Evolutionary conservation across 2,888 invertebrate genomes (phyloP), one percentile per base, ranked within the genome.

Genomic region (Drosophila meridiana): DNA sequence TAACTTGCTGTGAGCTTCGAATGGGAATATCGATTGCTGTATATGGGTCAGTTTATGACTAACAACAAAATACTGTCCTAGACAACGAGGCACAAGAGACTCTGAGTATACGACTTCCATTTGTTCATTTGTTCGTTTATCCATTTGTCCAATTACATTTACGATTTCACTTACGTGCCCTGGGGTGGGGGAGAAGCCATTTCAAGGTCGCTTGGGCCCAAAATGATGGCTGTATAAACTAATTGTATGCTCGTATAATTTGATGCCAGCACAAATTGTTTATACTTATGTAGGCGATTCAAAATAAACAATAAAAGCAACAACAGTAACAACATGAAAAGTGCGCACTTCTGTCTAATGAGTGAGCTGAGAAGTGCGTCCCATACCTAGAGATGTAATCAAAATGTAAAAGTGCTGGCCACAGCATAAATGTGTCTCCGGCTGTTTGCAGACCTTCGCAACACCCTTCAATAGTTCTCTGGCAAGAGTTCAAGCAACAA

Each of bases 401-500:
- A 47, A 59, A n/a, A 14, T 8, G 50, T 45, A 52, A 32, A 45
- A 5, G 38, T 4, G 38, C 52, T 63, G 30, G 40, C 60, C 48
- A 32, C n/a, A 62, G 43, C 62, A 30, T 36, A 45, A 30, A 28
- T 45, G 26, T 43, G 42, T 48, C 42, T 13, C 32, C 47, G 40
- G 26, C 47, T 65, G 50, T 28, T 32, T 8, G 14, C 32, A 76
- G 85, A 73, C 87, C 85, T 84, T 87, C 85, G 73, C 67, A 71
- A 70, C 73, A 86, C 83, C 87, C 82, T 88, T 88, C 82, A 86
- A 75, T 82, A 88, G 80, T 82, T 88, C 76, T 76, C 84, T 87
- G 84, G 77, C 83, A 63, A 52, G 82, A 87, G 89, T 89, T 87
- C 85, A 89, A 87, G 87, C 77, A 74, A 77, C 89, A 87, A 89